These are phyloP conservation scores for Melitaea cinxia DNA, from an alignment of 1,140 invertebrate genomes.

Conservation along the genomic window DNA sequence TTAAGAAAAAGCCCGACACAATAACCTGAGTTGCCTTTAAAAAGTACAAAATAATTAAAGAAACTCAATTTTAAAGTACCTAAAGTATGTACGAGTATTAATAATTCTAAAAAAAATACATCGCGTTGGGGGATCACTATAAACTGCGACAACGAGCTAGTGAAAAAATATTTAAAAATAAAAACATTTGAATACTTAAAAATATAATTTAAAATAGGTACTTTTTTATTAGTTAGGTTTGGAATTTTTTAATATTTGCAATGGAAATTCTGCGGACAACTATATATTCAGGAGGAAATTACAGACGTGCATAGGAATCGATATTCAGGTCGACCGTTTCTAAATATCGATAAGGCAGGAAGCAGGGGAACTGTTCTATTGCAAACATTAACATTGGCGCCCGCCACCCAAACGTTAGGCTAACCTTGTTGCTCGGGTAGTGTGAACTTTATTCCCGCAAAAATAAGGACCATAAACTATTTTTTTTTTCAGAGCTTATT, in stretches of 20 bases:
- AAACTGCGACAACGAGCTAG: too few species aligned
- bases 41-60: too few species aligned
- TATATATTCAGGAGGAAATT: constrained; percentile 22
- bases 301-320: constrained; percentile 23
- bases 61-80: too few species aligned
- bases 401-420: constrained; percentile 4
- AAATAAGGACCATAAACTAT: neutral
- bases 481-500: neutral
- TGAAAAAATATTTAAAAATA: neutral
- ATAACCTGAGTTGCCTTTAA: too few species aligned
- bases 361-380: constrained; percentile 40
- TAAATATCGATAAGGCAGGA: constrained; percentile 42
- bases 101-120: too few species aligned
- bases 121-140: too few species aligned
- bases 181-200: neutral
- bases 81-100: too few species aligned
- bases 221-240: neutral
- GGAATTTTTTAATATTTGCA: neutral
- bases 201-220: neutral
- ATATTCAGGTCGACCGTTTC: constrained; percentile 6
- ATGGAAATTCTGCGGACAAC: constrained; percentile 6
- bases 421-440: neutral
- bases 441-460: neutral
- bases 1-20: too few species aligned
- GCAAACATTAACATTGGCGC: constrained; percentile 41